These are phyloP conservation scores for Eurosta solidaginis DNA, from an alignment of 1,140 invertebrate genomes.

Conservation along the genomic window DNA sequence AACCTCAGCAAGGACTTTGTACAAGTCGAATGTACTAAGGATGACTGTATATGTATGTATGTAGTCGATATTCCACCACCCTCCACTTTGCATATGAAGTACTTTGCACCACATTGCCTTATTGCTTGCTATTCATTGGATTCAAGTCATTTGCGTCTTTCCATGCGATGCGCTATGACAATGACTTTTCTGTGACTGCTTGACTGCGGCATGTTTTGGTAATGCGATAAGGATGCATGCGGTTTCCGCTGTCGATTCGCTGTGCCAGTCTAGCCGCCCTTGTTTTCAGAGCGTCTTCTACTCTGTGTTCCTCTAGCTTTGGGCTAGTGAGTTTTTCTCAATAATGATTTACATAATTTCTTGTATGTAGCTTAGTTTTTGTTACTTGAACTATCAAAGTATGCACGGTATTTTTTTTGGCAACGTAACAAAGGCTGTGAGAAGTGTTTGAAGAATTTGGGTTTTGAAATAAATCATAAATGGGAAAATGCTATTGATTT, in stretches of 20 bases:
- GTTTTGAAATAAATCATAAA: neutral
- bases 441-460: too few species aligned
- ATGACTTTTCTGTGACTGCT: neutral
- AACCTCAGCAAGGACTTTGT: neutral
- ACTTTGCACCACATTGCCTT: neutral
- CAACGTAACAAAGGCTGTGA: too few species aligned
- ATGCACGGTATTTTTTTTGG: too few species aligned
- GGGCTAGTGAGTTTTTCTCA: neutral
- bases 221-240: conserved; percentile 11
- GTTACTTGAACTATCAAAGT: neutral
- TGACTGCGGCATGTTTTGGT: conserved; percentile 19
- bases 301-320: neutral
- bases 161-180: neutral
- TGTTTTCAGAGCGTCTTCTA: neutral
- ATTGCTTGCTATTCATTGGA: neutral
- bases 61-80: neutral
- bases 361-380: conserved; percentile 1
- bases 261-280: neutral
- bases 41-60: neutral
- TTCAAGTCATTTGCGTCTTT: neutral
- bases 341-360: conserved; percentile 5
- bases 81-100: neutral
- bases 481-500: neutral
- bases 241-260: neutral
- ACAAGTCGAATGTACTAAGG: neutral